Evolutionary conservation across 2,797 vertebrate species (phyloP).

Genomic region (Glossophaga mutica): DNA sequence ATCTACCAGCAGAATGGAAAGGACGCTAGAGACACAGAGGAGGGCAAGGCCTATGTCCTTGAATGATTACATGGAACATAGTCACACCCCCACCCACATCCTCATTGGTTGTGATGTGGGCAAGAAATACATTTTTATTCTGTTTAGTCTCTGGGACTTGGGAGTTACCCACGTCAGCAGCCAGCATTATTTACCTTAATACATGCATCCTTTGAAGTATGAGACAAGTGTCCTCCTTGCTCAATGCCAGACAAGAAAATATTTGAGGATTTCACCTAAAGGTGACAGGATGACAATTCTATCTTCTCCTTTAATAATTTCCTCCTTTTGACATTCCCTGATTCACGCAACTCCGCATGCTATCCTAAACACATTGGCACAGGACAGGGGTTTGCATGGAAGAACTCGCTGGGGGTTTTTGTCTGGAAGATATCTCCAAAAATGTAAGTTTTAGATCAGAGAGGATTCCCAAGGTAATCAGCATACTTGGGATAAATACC

Average conservation of each 20-base stretch:
- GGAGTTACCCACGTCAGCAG: not conserved
- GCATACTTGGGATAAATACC: not conserved
- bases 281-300: not conserved
- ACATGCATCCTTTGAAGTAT: not conserved
- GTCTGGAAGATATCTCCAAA: not conserved
- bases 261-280: not conserved
- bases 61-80: not conserved
- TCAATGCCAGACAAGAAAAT: not conserved
- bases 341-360: not conserved
- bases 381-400: not conserved
- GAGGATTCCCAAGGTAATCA: not conserved
- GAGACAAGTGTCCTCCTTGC: not conserved
- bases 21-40: not conserved
- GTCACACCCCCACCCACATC: not conserved
- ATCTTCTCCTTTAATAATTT: not conserved
- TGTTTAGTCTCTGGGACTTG: not conserved
- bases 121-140: not conserved
- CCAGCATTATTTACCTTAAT: not conserved
- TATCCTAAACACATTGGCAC: not conserved
- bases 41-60: not conserved
- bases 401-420: not conserved
- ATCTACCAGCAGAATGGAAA: not conserved
- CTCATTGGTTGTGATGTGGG: not conserved
- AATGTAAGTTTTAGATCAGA: not conserved
- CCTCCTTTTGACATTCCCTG: not conserved